Conservation (phyloP, 2,113 vertebrate genomes). For the Burhinus bistriatus region DNA sequence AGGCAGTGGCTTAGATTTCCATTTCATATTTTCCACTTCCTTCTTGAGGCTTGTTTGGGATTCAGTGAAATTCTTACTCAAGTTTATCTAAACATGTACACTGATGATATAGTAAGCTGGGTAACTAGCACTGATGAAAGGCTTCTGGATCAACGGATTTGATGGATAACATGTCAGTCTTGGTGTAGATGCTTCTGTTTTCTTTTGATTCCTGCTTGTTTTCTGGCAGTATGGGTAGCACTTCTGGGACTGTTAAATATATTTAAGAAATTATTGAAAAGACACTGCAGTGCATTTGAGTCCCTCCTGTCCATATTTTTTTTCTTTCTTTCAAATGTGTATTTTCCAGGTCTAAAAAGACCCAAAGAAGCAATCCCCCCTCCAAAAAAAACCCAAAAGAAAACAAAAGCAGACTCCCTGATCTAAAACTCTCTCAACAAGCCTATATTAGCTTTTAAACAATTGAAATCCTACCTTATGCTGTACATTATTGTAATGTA, state of each 20-base stretch:
- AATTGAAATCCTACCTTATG: background rate
- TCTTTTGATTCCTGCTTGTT: background rate
- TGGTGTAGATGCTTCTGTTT: background rate
- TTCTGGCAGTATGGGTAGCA: background rate
- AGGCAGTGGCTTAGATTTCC: background rate
- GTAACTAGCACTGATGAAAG: background rate
- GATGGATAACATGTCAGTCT: background rate
- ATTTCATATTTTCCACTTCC: background rate
- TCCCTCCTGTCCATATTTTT: background rate
- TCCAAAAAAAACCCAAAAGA: background rate
- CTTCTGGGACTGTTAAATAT: background rate
- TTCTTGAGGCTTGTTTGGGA: background rate
- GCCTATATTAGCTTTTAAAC: background rate
- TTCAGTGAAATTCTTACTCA: background rate
- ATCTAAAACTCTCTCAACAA: background rate
- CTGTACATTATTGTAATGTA: background rate
- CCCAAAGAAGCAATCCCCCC: background rate
- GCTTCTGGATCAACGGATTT: background rate
- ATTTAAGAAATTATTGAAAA: background rate
- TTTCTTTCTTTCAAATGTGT: background rate
- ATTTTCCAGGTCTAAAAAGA: background rate
- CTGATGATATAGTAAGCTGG: background rate
- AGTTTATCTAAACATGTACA: background rate
- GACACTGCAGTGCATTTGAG: background rate
- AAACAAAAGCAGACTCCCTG: background rate